Conservation (phyloP, 2,888 invertebrate species). For the Hyppa rectilinea region DNA sequence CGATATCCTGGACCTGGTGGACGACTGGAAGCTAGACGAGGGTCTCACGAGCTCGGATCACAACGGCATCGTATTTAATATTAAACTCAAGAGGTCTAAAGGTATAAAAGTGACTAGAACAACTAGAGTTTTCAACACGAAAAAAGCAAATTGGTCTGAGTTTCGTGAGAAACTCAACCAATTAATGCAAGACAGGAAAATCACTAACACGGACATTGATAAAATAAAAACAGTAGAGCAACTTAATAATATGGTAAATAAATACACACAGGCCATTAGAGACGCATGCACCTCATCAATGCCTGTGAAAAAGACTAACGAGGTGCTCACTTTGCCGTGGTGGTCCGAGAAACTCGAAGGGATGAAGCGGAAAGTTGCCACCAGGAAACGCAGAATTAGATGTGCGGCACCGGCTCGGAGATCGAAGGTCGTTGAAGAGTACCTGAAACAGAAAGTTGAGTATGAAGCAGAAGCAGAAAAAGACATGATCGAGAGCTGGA, state of each 20-base stretch:
- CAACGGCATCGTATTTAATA: no score
- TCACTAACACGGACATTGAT: background rate
- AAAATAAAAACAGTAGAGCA: background rate
- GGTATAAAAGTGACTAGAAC: background rate
- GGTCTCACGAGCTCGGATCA: background rate
- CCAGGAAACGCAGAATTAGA: background rate
- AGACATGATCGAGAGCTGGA: background rate
- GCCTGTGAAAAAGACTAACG: slow-evolving; percentile 22
- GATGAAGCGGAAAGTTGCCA: slow-evolving; percentile 8
- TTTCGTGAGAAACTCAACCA: slow-evolving; percentile 53
- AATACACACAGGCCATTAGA: background rate
- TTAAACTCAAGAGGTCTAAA: background rate
- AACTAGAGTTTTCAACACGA: background rate
- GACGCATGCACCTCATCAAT: slow-evolving; percentile 24
- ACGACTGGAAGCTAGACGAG: background rate
- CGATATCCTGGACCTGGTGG: background rate
- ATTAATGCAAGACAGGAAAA: slow-evolving; percentile 8
- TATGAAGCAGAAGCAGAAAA: background rate
- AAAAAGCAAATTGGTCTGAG: slow-evolving; percentile 54
- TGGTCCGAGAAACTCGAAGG: slow-evolving; percentile 44
- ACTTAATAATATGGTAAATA: background rate
- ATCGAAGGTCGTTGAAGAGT: background rate
- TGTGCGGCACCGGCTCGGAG: background rate
- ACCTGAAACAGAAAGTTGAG: background rate
- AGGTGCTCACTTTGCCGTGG: slow-evolving; percentile 50